These are phyloP conservation scores for Epirrhoe alternata DNA, from an alignment of 2,888 invertebrate genomes.

Conservation along the genomic window DNA sequence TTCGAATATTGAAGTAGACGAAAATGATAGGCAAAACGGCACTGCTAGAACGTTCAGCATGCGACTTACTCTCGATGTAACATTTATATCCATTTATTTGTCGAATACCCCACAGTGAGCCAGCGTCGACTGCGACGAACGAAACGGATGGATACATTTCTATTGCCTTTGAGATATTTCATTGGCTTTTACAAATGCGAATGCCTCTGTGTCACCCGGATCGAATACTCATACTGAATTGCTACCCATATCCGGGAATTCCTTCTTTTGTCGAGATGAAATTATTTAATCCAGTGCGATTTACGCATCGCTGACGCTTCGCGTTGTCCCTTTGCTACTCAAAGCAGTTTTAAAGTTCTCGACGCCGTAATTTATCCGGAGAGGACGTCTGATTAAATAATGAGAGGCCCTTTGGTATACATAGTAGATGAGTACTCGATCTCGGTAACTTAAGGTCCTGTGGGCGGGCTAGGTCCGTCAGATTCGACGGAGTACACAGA, in stretches of 20 bases:
- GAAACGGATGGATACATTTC: conserved; percentile 62
- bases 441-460: conserved; percentile 44
- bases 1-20: neutral
- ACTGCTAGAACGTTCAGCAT: conserved; percentile 33
- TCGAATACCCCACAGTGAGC: conserved; percentile 57
- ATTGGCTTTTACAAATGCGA: conserved; percentile 66
- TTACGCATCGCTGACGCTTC: conserved; percentile 33
- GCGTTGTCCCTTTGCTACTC: conserved; percentile 19
- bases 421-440: conserved; percentile 31
- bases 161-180: conserved; percentile 67
- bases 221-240: conserved; percentile 43
- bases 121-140: conserved; percentile 50
- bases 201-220: conserved; percentile 53
- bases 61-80: conserved; percentile 50
- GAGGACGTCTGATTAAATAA: conserved; percentile 38
- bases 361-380: conserved; percentile 33
- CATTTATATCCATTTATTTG: conserved; percentile 68
- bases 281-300: conserved; percentile 46
- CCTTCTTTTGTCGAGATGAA: conserved; percentile 44
- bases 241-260: conserved; percentile 43
- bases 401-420: conserved; percentile 28
- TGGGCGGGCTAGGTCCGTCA: conserved; percentile 51
- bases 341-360: conserved; percentile 36
- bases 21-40: conserved; percentile 11
- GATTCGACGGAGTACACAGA: conserved; percentile 54